These are phyloP conservation scores for Zaprionus taronus DNA, from an alignment of 1,140 invertebrate genomes.

Conservation along the genomic window DNA sequence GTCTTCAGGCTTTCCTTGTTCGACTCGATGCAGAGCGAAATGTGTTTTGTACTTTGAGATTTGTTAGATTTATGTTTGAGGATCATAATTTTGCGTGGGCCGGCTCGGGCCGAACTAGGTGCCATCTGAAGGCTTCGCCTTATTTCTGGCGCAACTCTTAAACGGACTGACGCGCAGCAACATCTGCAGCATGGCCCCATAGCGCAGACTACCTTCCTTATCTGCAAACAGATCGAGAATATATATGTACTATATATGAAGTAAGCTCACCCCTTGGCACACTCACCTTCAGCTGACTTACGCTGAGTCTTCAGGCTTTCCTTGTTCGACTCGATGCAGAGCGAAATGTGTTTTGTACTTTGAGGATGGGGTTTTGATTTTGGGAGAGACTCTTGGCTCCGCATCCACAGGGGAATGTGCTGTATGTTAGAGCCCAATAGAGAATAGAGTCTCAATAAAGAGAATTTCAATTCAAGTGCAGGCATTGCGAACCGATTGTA, in stretches of 20 bases:
- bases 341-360: neutral
- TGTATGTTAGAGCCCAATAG: neutral
- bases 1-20: neutral
- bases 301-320: neutral
- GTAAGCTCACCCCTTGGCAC: no score
- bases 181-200: constrained; percentile 52
- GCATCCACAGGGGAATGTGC: neutral
- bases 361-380: neutral
- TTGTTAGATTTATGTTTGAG: neutral
- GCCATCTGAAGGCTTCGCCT: neutral
- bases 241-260: neutral
- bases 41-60: neutral
- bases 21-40: constrained; percentile 9
- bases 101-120: neutral
- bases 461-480: no score
- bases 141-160: neutral
- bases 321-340: constrained; percentile 7
- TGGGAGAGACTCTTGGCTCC: neutral
- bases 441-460: no score
- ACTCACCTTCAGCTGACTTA: neutral
- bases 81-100: neutral
- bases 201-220: constrained; percentile 24
- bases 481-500: neutral
- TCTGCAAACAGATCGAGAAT: constrained; percentile 36
- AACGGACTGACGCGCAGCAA: constrained; percentile 46